Evolutionary conservation across 2,797 vertebrate genomes (phyloP), one percentile per base, ranked within the genome.

Genomic region (Pangasius macronema): DNA sequence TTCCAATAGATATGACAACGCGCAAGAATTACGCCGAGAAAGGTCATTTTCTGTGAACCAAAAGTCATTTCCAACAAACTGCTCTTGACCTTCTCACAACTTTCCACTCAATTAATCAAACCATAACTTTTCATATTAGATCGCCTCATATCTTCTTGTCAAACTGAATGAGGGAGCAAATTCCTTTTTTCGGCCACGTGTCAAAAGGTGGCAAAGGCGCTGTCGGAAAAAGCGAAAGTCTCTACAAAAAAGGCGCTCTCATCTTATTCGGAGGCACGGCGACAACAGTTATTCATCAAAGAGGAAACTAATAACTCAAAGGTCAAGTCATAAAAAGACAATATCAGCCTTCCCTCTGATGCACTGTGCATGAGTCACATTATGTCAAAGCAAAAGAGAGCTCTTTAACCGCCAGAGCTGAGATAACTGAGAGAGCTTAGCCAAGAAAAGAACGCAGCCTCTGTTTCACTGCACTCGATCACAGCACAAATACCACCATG

Each of bases 271-370:
- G 92, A 91, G 94, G 92, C 93, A 94, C 92, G 42, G 77, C 89
- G 87, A 91, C 90, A 90, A 91, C 93, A 94, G 94, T 95, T 95
- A 95, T 96, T 95, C 93, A 95, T 96, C 95, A 96, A 94, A 95
- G 94, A 94, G 94, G 93, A 91, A 93, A 92, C 89, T 95, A 96
- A 95, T 92, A 95, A 90, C 91, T 96, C 94, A 96, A 96, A 96
- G 95, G 95, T 96, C 95, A 96, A 93, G 93, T 94, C 93, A 95
- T 96, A 96, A 96, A 95, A 95, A 94, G 88, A 95, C 95, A 96
- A 96, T 96, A 96, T 96, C 94, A 93, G 93, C 93, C 93, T 93
- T 95, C 94, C 94, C 94, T 93, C 93, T 91, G 81, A 91, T 89
- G 93, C 92, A 91, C 89, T 80, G 89, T 89, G 90, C 94, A 95